phyloP scores from a whole-genome alignment of 2,797 vertebrate species.

The Myotis myotis region DNA sequence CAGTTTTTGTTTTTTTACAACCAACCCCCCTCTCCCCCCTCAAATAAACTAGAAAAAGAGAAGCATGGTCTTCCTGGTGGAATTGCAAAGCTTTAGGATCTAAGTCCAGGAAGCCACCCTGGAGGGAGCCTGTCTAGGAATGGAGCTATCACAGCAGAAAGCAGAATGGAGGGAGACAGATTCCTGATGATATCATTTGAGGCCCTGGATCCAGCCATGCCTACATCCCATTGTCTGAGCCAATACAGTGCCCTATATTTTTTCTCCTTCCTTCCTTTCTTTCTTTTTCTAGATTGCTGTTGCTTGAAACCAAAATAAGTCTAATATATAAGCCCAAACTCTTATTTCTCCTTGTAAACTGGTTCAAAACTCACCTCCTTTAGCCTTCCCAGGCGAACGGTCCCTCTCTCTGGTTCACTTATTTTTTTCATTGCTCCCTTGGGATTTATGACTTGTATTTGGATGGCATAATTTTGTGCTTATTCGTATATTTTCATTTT shows the following conservation, averaged over 20 bases:
- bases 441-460: not conserved
- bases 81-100: not conserved
- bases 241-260: not conserved
- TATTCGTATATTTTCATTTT: not conserved
- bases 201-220: not conserved
- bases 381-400: not conserved
- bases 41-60: not conserved
- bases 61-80: not conserved
- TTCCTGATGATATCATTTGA: not conserved
- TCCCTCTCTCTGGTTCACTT: not conserved
- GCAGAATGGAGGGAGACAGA: not conserved
- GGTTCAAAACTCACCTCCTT: not conserved
- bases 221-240: not conserved
- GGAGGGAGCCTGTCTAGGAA: not conserved
- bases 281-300: not conserved
- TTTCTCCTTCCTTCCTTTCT: not conserved
- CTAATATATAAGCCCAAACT: not conserved
- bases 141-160: not conserved
- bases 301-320: not conserved
- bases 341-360: not conserved
- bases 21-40: too few species aligned
- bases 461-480: not conserved
- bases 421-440: not conserved
- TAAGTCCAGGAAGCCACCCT: not conserved
- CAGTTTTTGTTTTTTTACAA: not conserved